Evolutionary conservation across 1,140 invertebrate genomes (phyloP), one percentile per base, ranked within the genome.

Genomic region (Teleogryllus occipitalis): DNA sequence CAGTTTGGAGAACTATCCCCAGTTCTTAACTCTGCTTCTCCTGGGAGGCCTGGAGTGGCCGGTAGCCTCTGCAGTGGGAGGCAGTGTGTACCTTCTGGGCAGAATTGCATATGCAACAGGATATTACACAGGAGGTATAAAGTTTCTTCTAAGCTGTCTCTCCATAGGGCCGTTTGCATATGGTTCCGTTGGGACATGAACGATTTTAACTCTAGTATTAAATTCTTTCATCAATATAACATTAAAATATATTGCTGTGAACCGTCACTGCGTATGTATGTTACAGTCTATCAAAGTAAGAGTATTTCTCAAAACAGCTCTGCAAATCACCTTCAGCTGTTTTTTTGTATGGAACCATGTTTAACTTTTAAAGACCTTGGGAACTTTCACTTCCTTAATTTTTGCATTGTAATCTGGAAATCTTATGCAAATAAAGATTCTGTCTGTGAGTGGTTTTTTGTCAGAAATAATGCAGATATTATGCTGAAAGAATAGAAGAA

Each of bases 41-140:
- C 48, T 86, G 76, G 87, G 85, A 77, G 88, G 88, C 54, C 81
- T 89, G 15, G 84, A 87, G 48, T 83, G 85, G 82, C 88, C 88
- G 0, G 84, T 86, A 79, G 84, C 87, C 7, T 83, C 83, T 79
- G 85, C 88, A 47, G 78, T 84, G 65, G 85, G 82, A 82, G 88
- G 88, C 18, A 65, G 84, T 46, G 80, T 88, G n/a, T 89, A 84
- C 83, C 83, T 87, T 49, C 77, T 84, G 18, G 85, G 88, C 73
- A 82, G 87, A 81, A 83, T 89, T 74, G 84, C 84, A 8, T 89
- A 88, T 84, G 86, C 88, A 8, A 81, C 83, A n/a, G 88, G 88
- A 0, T 89, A 89, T 81, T 88, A 88, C 81, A 87, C 87, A 82
- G 88, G 88, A 83, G 87, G 88, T 88, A 84, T 39, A 39, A 39